Base-by-base conservation (phyloP, 2,888 invertebrate species). In the Anthrax anthrax region DNA sequence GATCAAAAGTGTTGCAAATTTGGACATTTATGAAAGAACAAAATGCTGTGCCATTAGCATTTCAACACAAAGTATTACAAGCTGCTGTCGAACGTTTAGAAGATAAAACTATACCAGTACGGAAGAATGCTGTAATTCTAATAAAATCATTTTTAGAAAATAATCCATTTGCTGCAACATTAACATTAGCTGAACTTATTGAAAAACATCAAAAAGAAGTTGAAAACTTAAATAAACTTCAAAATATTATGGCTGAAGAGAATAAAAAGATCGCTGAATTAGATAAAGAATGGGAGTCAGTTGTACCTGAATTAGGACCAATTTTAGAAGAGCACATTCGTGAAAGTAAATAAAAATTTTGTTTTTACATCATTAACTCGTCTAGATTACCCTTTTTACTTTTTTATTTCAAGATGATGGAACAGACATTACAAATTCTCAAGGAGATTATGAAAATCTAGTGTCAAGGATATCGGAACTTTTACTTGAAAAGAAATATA, bases 121-220 rank as follows among this genome's bases (percentile, higher is more conserved):
- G 95, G 29, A 94, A 90, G 67, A 78, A 80, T 51, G 87, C 94
- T 4, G 77, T 69, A 16, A 57, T 61, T 42, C 43, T 66, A 18
- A 62, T 72, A 3, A 68, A 77, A 69, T 72, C 80, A 16, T 81
- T 94, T 62, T 69, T 96, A 37, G 80, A 86, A 62, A 77, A 80
- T 53, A 95, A 96, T 70, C 85, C 88, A 5, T 95, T 81, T 65
- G 81, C 85, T n/a, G 79, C 81, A 0, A 80, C 80, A 70, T 49
- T 66, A 0, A 60, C 64, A 1, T 49, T 64, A 6, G 73, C 72
- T 44, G 79, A 80, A 54, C 65, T 87, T 18, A 72, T 78, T 37
- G 75, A 78, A 44, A 71, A 81, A 55, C 74, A 75, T 54, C 66
- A 72, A 18, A 62, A 62, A 49, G 59, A 69, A 58, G 59, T 55